A percentile compares a stretch with the other conserved stretches of the same genome.
Conservation (phyloP, 2,888 invertebrate species). For the Zootermopsis nevadensis region DNA sequence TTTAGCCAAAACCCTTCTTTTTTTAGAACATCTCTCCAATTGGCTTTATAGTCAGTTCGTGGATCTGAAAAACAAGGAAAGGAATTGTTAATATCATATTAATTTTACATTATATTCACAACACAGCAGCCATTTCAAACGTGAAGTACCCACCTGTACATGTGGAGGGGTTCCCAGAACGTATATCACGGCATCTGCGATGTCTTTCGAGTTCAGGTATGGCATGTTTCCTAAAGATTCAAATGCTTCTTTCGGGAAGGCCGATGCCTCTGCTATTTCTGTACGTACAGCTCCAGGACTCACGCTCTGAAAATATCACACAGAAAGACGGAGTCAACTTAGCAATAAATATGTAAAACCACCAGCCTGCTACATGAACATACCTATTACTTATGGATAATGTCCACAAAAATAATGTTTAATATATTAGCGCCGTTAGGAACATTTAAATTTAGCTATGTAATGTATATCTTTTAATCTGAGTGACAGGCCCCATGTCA, state of each 20-base stretch:
- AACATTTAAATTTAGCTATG: no score
- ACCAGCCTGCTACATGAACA: no score
- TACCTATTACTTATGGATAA: no score
- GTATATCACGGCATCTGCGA: neutral
- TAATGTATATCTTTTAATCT: no score
- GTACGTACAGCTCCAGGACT: neutral
- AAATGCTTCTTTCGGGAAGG: neutral
- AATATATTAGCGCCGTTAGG: no score
- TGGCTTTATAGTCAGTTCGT: neutral
- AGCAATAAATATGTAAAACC: no score
- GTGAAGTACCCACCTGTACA: neutral
- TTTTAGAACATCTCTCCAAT: no score
- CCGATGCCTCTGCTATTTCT: neutral
- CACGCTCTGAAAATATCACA: neutral
- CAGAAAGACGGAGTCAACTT: neutral
- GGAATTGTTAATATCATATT: no score
- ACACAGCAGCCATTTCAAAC: neutral
- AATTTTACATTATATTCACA: no score
- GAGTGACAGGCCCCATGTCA: no score
- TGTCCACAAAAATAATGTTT: no score
- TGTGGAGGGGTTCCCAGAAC: neutral
- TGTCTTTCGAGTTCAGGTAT: neutral
- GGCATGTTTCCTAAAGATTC: neutral
- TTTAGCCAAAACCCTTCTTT: no score
- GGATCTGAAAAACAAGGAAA: neutral